phyloP scores from a whole-genome alignment of 2,113 vertebrate species.

The Jaculus jaculus region DNA sequence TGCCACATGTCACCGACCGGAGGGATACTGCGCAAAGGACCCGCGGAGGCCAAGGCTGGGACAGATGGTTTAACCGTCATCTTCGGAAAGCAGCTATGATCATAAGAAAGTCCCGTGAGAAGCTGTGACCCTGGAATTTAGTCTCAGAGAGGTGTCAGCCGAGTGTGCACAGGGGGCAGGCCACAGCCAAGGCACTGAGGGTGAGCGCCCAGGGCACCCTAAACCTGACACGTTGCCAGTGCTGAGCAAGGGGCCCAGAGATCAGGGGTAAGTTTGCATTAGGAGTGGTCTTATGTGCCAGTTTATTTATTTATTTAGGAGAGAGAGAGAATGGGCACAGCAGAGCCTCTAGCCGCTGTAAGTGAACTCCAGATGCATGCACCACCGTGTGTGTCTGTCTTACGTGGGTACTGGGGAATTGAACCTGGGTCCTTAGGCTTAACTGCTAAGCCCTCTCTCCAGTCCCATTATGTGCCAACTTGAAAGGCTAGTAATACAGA shows the following conservation, averaged over 20 bases:
- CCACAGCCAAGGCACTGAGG: not conserved
- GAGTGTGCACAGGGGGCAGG: not conserved
- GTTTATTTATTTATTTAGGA: no score
- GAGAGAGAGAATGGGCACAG: no score
- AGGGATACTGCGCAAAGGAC: not conserved
- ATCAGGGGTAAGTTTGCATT: no score
- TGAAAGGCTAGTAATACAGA: not conserved
- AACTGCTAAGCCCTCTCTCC: no score
- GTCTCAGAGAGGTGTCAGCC: not conserved
- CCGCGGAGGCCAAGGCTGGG: not conserved
- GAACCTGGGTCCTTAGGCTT: no score
- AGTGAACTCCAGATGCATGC: no score
- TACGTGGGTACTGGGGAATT: no score
- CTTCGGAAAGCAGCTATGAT: not conserved
- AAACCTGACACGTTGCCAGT: not conserved
- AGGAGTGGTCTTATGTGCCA: no score
- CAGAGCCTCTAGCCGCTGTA: no score
- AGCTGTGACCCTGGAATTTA: not conserved
- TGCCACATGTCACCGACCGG: not conserved
- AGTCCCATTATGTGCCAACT: not conserved
- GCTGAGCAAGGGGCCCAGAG: not conserved
- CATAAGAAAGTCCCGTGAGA: not conserved
- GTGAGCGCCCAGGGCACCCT: not conserved
- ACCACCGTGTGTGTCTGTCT: no score
- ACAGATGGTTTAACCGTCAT: not conserved